phyloP scores from a whole-genome alignment of 2,888 invertebrate species.

The Eudasyphora cyanicolor region DNA sequence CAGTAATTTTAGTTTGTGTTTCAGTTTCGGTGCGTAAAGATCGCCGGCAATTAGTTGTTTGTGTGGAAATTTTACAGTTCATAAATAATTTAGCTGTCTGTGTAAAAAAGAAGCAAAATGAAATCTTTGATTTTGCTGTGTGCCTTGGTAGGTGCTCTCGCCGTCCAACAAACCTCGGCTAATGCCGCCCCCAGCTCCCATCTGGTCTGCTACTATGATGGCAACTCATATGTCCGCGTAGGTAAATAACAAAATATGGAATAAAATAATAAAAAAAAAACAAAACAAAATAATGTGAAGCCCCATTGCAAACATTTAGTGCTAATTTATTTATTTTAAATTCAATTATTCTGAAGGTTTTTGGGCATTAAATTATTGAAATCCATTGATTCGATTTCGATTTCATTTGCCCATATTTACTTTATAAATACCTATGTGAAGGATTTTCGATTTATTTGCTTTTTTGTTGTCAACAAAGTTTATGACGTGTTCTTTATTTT shows the following conservation, averaged over 20 bases:
- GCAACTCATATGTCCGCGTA: conserved; percentile 75
- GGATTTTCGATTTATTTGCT: neutral
- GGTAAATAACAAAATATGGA: conserved; percentile 74
- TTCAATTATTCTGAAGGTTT: conserved; percentile 15
- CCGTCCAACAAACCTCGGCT: conserved; percentile 67
- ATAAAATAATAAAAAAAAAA: too few species aligned
- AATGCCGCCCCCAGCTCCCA: conserved; percentile 68
- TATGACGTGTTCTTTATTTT: conserved; percentile 29
- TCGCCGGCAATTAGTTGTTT: conserved; percentile 15
- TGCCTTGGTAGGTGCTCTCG: conserved; percentile 71
- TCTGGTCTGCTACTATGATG: conserved; percentile 76
- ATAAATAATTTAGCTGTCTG: neutral
- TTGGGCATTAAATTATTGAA: neutral
- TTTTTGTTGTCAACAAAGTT: neutral
- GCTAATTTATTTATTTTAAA: neutral
- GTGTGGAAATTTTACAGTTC: conserved; percentile 2
- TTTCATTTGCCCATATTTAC: neutral
- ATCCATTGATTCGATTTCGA: neutral
- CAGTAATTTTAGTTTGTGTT: conserved; percentile 46
- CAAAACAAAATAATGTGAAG: neutral
- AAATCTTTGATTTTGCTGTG: conserved; percentile 72
- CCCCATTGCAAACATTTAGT: neutral
- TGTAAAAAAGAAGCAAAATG: conserved; percentile 68
- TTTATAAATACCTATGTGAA: conserved; percentile 10
- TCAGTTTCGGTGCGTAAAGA: conserved; percentile 54